Base-by-base conservation (phyloP, 1,140 invertebrate genomes). In the Hormaphis cornu region DNA sequence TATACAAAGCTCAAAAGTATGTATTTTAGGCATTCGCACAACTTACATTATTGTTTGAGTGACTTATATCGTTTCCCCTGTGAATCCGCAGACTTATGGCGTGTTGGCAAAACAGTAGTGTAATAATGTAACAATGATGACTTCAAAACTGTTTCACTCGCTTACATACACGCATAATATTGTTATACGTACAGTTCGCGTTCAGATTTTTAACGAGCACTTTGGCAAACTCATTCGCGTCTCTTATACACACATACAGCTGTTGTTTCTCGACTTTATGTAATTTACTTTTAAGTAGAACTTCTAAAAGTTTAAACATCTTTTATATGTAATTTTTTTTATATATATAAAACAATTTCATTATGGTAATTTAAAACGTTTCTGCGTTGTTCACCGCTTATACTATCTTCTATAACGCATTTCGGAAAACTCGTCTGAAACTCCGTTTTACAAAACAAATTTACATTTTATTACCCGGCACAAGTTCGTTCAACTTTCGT, bases 311-410 rank as follows among this genome's bases (percentile, higher is more conserved):
- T 56, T 56, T 24, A 56, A 20, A 40, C 8, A 22, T 20, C 37
- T 56, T 54, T 37, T 56, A 20, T 30, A n/a, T n/a, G n/a, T n/a
- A n/a, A n/a, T n/a, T n/a, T n/a, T n/a, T n/a, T 53, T 18, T 53
- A 48, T 48, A 12, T 48, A 28, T 28, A 28, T 24, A 22, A n/a
- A 8, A 66, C 26, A 66, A 66, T 66, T 66, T 66, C 40, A 66
- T 66, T 66, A 66, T 66, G 59, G 42, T 66, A 66, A 66, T 66
- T 66, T 66, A 33, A n/a, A 4, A 46, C 59, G 24, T 66, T 66
- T 22, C 18, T 48, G 42, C 28, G 9, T 37, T 56, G 37, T 20
- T 56, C 9, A 20, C n/a, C 53, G 30, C 1, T 18, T n/a, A 20
- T 40, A 59, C 40, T n/a, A n/a, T 30, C 26, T 48, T 14, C 33